These are phyloP conservation scores for Machaerirhynchus nigripectus DNA, from an alignment of 2,113 vertebrate species.

Conservation along the genomic window DNA sequence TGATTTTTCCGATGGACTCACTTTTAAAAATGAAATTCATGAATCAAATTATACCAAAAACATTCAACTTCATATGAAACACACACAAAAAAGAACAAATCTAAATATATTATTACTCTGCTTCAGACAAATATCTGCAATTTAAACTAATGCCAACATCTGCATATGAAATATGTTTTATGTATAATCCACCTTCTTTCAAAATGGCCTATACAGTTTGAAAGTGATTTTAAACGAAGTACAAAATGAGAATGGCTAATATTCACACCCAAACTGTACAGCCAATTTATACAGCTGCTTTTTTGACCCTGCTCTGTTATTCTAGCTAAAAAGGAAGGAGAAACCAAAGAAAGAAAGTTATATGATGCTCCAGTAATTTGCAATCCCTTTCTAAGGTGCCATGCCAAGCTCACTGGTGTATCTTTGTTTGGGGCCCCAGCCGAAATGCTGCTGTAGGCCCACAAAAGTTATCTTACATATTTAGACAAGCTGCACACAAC, in stretches of 20 bases:
- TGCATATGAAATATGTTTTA: neutral
- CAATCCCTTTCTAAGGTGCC: slow-evolving; percentile 33
- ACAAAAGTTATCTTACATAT: slow-evolving; percentile 49
- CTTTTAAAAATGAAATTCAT: neutral
- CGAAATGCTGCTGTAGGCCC: slow-evolving; percentile 33
- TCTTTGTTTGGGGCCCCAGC: slow-evolving; percentile 7
- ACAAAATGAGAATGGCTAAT: neutral
- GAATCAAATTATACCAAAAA: neutral
- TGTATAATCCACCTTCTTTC: neutral
- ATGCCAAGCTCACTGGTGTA: slow-evolving; percentile 22
- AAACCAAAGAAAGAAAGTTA: slow-evolving; percentile 34
- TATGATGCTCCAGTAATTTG: slow-evolving; percentile 55
- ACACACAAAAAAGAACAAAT: neutral
- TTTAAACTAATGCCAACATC: neutral
- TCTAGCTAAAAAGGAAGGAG: slow-evolving; percentile 22
- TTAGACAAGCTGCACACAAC: slow-evolving; percentile 39
- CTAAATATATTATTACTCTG: neutral
- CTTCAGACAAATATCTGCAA: neutral
- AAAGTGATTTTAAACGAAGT: neutral
- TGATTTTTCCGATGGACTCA: neutral
- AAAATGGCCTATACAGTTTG: neutral
- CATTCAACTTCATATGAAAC: neutral
- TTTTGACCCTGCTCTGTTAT: slow-evolving; percentile 33
- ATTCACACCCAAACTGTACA: neutral
- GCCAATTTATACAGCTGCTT: neutral